phyloP scores from a whole-genome alignment of 2,797 vertebrate species.

The Clarias laeviceps region DNA sequence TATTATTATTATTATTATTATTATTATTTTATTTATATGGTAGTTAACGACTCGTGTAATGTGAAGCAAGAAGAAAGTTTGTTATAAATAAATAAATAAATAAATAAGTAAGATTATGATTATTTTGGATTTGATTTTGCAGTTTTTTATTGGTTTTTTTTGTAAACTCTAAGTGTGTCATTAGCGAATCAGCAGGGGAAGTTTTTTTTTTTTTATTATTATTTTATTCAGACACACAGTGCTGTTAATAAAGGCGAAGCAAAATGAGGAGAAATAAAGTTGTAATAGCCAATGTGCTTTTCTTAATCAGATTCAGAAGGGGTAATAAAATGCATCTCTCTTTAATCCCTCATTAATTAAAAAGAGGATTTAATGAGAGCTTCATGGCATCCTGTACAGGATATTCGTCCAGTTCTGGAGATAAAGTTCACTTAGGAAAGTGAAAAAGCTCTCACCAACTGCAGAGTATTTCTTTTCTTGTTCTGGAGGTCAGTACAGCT shows the following conservation, averaged over 20 bases:
- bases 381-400: not conserved
- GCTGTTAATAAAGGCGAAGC: slow-evolving; percentile 32
- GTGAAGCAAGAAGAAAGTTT: not conserved
- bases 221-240: not conserved
- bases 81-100: not conserved
- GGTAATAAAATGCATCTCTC: slow-evolving; percentile 26
- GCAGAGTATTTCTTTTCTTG: not conserved
- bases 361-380: slow-evolving; percentile 47
- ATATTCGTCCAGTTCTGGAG: not conserved
- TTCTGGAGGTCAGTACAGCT: not conserved
- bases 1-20: no score
- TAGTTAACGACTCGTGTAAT: not conserved
- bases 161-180: not conserved
- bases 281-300: slow-evolving; percentile 38
- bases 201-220: not conserved
- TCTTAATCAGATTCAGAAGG: slow-evolving; percentile 47
- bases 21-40: not conserved
- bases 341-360: slow-evolving; percentile 54
- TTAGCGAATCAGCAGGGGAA: slow-evolving; percentile 12
- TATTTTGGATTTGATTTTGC: not conserved
- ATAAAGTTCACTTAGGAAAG: not conserved
- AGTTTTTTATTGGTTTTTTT: slow-evolving; percentile 1
- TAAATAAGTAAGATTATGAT: not conserved
- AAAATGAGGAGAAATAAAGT: slow-evolving; percentile 28
- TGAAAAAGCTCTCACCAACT: not conserved